These are phyloP conservation scores for Epicampocera succincta DNA, from an alignment of 2,888 invertebrate species.

Conservation along the genomic window DNA sequence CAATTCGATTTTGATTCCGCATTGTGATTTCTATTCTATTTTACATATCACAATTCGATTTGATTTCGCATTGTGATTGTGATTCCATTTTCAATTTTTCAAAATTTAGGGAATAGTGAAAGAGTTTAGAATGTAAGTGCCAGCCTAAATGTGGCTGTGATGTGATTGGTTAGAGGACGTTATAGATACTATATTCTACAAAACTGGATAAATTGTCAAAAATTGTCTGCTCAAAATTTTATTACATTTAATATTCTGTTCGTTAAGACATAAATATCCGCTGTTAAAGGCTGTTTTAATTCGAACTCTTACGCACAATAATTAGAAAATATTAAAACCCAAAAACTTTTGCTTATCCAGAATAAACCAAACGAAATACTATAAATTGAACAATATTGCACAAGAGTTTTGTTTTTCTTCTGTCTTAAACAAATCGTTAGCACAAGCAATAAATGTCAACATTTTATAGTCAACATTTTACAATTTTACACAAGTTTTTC, in stretches of 20 bases:
- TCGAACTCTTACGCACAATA: background rate
- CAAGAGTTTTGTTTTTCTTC: slow-evolving; percentile 38
- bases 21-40: no score
- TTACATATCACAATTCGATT: background rate
- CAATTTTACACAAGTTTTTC: slow-evolving; percentile 45
- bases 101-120: no score
- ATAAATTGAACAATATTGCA: slow-evolving; percentile 61
- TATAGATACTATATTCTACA: no score
- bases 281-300: no score
- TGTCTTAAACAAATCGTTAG: slow-evolving; percentile 59
- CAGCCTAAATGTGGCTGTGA: no score
- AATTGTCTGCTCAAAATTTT: no score
- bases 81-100: no score
- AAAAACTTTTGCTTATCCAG: slow-evolving; percentile 8
- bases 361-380: background rate
- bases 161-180: no score
- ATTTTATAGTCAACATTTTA: slow-evolving; percentile 58
- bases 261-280: no score
- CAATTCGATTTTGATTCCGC: background rate
- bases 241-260: background rate
- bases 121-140: no score
- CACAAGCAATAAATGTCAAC: slow-evolving; percentile 69
- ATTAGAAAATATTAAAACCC: background rate
- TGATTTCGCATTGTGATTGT: background rate
- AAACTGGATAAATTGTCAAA: no score